Evolutionary conservation across 2,888 invertebrate species (phyloP), one percentile per base, ranked within the genome.

Genomic region (Deilephila elpenor): DNA sequence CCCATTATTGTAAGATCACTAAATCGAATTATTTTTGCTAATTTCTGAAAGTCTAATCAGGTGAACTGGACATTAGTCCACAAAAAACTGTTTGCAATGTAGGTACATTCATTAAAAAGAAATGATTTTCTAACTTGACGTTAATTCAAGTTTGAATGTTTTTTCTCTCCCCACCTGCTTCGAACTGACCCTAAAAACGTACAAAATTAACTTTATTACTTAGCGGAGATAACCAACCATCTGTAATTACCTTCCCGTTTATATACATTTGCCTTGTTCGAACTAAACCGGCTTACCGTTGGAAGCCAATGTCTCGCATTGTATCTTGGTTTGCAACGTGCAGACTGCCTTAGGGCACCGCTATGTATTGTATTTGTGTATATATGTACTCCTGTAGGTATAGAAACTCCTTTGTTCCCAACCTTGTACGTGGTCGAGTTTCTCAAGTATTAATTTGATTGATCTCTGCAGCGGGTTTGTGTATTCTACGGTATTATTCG

Each of bases 401-500:
- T 37, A 51, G 25, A 17, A 67, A 51, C 67, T 67, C 67, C 67
- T 67, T 67, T 67, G 67, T 67, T 51, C 37, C n/a, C 64, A 64
- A 64, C 37, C 37, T 44, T 64, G 44, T 64, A 20, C 20, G 20
- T 20, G 44, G 17, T 44, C 67, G 20, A 67, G 51, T 67, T 51
- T 67, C 44, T 44, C 19, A 37, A 37, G 51, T 67, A 5, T 20
- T 64, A 17, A 51, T 67, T 56, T 56, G 56, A 56, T 56, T 56
- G 56, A 56, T 44, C 44, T 3, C 11, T 44, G 14, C 44, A 44
- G 44, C 34, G 64, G 14, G 11, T 17, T 61, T 17, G 29, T 11
- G 61, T 14, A n/a, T n/a, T 44, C 25, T 17, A 6, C 56, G 7
- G 56, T 56, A n/a, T 6, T 56, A n/a, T 56, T n/a, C 56, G 56